Conservation (phyloP, 1,140 invertebrate genomes). For the Neuroterus valhalla region DNA sequence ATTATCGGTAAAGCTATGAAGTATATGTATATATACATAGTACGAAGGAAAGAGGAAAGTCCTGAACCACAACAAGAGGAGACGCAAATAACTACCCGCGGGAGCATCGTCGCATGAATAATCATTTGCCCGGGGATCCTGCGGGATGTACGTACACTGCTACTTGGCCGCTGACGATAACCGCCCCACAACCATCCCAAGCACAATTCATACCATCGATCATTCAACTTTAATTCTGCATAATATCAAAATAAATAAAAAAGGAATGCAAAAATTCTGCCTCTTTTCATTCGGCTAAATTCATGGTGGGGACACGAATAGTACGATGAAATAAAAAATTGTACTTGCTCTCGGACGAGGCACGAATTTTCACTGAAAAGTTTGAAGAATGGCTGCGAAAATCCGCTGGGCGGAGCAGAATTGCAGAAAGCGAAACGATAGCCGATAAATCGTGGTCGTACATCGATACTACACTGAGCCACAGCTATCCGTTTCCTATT, state of each 20-base stretch:
- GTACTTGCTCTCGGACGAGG: not conserved
- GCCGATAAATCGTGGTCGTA: constrained; percentile 49
- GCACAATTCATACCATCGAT: not conserved
- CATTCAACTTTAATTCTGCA: not conserved
- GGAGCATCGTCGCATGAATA: constrained; percentile 53
- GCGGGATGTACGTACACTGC: constrained; percentile 37
- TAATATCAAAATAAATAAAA: too few relatives aligned
- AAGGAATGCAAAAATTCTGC: too few relatives aligned
- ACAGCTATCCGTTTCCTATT: constrained; percentile 54
- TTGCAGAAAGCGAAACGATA: constrained; percentile 40
- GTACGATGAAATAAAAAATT: not conserved
- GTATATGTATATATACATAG: not conserved
- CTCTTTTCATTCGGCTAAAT: too few relatives aligned
- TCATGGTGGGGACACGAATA: too few relatives aligned
- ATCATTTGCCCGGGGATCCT: constrained; percentile 49
- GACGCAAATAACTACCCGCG: constrained; percentile 45
- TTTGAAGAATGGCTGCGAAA: constrained; percentile 28
- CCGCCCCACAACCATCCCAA: not conserved
- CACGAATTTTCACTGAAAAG: constrained; percentile 11
- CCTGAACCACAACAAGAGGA: constrained; percentile 12
- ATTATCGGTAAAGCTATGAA: not conserved
- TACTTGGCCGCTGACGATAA: constrained; percentile 39
- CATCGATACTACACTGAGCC: constrained; percentile 46
- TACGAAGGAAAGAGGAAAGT: not conserved
- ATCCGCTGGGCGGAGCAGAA: constrained; percentile 6